phyloP scores from a whole-genome alignment of 2,888 invertebrate species.

The Ernsta delagoae region DNA sequence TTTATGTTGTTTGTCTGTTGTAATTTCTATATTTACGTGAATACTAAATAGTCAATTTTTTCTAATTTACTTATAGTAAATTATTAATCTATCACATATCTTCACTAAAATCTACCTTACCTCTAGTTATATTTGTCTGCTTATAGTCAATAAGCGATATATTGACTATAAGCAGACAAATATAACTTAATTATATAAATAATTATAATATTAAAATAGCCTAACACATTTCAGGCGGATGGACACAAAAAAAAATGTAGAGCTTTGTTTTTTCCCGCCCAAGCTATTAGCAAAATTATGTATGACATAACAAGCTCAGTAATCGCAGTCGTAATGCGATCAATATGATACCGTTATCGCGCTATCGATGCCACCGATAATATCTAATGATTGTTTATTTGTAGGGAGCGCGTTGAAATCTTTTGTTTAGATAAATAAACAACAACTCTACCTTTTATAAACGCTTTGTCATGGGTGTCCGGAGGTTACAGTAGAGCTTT shows the following conservation, averaged over 20 bases:
- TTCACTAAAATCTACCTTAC: too few relatives aligned
- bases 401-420: constrained; percentile 75
- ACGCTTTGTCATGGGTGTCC: constrained; percentile 8
- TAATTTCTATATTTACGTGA: too few relatives aligned
- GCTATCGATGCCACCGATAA: constrained; percentile 65
- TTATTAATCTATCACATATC: too few relatives aligned
- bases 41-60: too few relatives aligned
- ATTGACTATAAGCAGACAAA: too few relatives aligned
- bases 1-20: neutral
- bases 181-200: too few relatives aligned
- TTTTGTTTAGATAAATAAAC: constrained; percentile 58
- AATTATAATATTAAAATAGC: too few relatives aligned
- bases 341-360: constrained; percentile 69
- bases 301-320: constrained; percentile 54
- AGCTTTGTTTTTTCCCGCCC: constrained; percentile 50
- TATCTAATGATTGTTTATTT: constrained; percentile 54
- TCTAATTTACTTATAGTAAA: too few relatives aligned
- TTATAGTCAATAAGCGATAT: too few relatives aligned
- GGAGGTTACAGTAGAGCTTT: neutral
- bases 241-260: constrained; percentile 3
- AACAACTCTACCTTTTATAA: constrained; percentile 13
- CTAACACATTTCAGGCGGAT: too few relatives aligned
- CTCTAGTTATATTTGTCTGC: too few relatives aligned
- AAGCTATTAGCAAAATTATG: constrained; percentile 45
- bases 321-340: constrained; percentile 64